A percentile compares a stretch with the other conserved stretches of the same genome.
Evolutionary conservation across 2,888 invertebrate genomes (phyloP).

Genomic region (Nephrocerus scutellatus): DNA sequence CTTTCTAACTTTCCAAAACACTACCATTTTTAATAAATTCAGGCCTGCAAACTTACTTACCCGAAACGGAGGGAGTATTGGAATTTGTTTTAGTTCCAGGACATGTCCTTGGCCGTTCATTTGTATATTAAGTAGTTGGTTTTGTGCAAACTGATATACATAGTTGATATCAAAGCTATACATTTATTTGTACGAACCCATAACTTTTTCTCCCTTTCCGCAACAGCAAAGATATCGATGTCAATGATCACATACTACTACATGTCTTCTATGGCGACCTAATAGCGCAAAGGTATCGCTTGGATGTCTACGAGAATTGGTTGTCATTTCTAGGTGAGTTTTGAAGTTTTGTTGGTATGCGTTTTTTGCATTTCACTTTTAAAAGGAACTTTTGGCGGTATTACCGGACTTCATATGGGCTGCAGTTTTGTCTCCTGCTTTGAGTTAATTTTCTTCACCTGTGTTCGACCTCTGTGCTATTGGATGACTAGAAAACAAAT

Average conservation of each 20-base stretch:
- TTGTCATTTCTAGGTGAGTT: conserved; percentile 57
- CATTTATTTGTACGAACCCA: too few species aligned
- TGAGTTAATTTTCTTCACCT: conserved; percentile 52
- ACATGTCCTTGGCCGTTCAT: too few species aligned
- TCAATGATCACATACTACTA: conserved; percentile 52
- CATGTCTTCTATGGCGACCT: conserved; percentile 62
- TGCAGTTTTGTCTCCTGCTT: conserved; percentile 62
- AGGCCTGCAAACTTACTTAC: too few species aligned
- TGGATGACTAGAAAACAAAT: conserved; percentile 34
- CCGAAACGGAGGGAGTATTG: too few species aligned
- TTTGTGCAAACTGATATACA: too few species aligned
- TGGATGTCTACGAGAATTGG: conserved; percentile 62
- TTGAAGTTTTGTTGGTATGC: too few species aligned
- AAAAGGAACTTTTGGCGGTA: conserved; percentile 63
- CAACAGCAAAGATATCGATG: conserved; percentile 25
- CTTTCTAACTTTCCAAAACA: too few species aligned
- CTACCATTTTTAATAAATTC: too few species aligned
- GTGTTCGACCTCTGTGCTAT: conserved; percentile 36
- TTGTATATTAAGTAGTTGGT: too few species aligned
- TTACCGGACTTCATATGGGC: conserved; percentile 61
- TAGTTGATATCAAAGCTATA: too few species aligned
- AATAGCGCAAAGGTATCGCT: conserved; percentile 55
- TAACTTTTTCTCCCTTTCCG: background rate
- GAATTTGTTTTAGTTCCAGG: too few species aligned
- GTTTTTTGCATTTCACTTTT: too few species aligned